phyloP scores from a whole-genome alignment of 1,140 invertebrate species.

The Uloborus diversus region DNA sequence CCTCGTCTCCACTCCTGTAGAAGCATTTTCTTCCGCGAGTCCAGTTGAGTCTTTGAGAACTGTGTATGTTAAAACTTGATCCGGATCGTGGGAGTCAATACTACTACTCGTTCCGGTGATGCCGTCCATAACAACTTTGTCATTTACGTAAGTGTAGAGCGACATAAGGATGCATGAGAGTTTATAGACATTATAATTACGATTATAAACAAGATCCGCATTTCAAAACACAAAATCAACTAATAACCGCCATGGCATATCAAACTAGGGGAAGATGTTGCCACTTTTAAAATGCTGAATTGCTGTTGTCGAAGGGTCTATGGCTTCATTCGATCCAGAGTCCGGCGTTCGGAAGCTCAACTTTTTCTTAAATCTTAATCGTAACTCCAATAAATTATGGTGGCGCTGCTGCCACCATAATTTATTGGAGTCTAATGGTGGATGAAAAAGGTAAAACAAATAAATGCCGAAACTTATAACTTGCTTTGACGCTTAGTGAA shows the following conservation, averaged over 20 bases:
- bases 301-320: too few species aligned
- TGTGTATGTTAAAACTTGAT: conserved; percentile 38
- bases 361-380: too few species aligned
- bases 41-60: conserved; percentile 36
- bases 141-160: conserved; percentile 6
- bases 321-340: too few species aligned
- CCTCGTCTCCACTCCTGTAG: conserved; percentile 32
- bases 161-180: background rate
- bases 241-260: conserved; percentile 30
- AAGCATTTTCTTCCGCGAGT: conserved; percentile 14
- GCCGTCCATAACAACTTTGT: conserved; percentile 31
- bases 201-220: background rate
- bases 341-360: too few species aligned
- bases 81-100: conserved; percentile 18
- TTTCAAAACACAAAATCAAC: conserved; percentile 10
- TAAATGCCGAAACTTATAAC: too few species aligned
- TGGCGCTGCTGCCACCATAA: too few species aligned
- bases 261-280: conserved; percentile 5
- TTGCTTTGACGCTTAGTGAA: too few species aligned
- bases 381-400: too few species aligned
- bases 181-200: background rate
- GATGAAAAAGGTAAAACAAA: too few species aligned
- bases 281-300: too few species aligned
- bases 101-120: conserved; percentile 33
- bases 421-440: too few species aligned